Evolutionary conservation across 1,140 invertebrate genomes (phyloP), one percentile per base, ranked within the genome.

Genomic region (Rhysida immarginata): DNA sequence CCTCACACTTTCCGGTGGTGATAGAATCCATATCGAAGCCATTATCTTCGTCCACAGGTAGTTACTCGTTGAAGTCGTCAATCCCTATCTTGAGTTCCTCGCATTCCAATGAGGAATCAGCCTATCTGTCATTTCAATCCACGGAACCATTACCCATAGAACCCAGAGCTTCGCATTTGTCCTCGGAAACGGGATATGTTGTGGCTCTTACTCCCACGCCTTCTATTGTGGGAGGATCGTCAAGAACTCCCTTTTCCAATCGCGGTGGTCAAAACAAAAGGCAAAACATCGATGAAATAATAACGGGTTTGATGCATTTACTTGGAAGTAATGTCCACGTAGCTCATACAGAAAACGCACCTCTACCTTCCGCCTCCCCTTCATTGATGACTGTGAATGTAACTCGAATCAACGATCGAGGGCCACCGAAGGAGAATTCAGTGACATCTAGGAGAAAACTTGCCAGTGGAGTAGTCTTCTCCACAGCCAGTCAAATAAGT

Each of bases 371-470:
- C 13, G 27, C 2, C 18, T 18, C 41, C 25, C 2, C 11, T 35
- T 8, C 8, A 8, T 11, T 27, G 5, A 18, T 24, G 18, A 48
- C 45, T 41, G 16, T 53, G 49, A 54, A 58, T 21, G 60, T 63
- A 13, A 77, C 76, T 0, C 78, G 88, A 58, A 92, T 92, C 29
- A 94, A 94, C 63, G 90, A 92, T 65, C 72, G 89, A 46, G 88
- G 87, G 1, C 88, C 88, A 0, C 27, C 3, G 26, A 21, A 3
- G 5, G 3, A 23, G 20, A 5, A 5, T 14, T 43, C 20, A 46
- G 5, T 46, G 18, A 20, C 44, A 18, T 8, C 44, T 11, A 20
- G 5, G 8, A 8, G 8, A 46, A 20, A 8, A 11, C 44, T 11
- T 46, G n/a, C 35, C 35, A 41, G 5, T 3, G 44, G 3, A 46